Base-by-base conservation (phyloP, 1,140 invertebrate species). In the Eueides isabella region DNA sequence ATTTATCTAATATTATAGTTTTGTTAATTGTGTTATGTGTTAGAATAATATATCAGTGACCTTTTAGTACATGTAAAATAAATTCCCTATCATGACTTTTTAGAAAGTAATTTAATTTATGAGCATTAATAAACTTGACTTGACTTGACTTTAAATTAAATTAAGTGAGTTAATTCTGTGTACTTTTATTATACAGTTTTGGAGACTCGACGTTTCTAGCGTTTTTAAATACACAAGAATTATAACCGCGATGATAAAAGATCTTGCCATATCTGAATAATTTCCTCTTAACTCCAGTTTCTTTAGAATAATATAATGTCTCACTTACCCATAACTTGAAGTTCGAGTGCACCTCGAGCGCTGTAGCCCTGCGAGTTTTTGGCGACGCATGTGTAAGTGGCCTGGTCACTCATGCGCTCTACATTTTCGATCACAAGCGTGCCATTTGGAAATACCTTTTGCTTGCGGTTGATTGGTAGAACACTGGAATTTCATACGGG, bases 351-450 rank as follows among this genome's bases (percentile, higher is more conserved):
- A 84, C 97, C 96, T 78, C 97, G 94, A 31, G 97, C 97, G 75
- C 96, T 97, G 93, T 98, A 98, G 61, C 97, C 97, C 89, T 98
- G 97, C 63, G 96, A 95, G 91, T 98, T 98, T 83, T 96, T 96
- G 9, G 98, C 98, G 6, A 98, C 97, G 90, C 98, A 99, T 0
- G 97, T 98, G 93, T 99, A 99, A 1, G 96, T 97, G 2, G 98
- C 98, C 88, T 98, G 97, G 93, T 99, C 98, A 70, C 97, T 97
- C 78, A 95, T 95, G 31, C 98, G 95, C 91, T 99, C 98, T 1
- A 99, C 97, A 87, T 98, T 98, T 88, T 98, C 96, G 80, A 99
- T 98, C 66, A 98, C 97, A 1, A 99, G 95, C 0, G 98, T 98
- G 64, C 98, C 98, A 85, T 99, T 98, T 30, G 96, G 96, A 93